Conservation (phyloP, 2,888 invertebrate genomes). For the Amiota communis region DNA sequence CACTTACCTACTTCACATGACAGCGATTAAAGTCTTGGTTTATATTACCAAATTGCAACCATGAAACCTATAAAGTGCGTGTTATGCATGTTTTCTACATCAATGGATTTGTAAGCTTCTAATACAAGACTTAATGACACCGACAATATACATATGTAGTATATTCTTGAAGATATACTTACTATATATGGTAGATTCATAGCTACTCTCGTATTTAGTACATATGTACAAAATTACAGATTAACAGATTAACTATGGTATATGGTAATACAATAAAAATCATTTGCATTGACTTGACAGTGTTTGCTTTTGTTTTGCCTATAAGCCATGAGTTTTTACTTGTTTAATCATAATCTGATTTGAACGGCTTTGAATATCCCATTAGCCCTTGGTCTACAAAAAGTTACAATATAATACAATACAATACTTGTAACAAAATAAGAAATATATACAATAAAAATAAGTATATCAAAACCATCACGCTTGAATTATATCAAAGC, state of each 20-base stretch:
- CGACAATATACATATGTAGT: background rate
- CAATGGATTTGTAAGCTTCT: constrained; percentile 42
- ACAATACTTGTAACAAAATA: background rate
- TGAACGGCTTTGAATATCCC: background rate
- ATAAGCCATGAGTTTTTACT: background rate
- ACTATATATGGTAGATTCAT: too few relatives aligned
- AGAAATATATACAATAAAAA: background rate
- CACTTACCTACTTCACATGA: constrained; percentile 6
- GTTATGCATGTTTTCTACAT: constrained; percentile 49
- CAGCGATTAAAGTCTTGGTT: background rate
- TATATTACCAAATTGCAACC: constrained; percentile 16
- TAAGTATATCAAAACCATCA: background rate
- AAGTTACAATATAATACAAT: too few relatives aligned
- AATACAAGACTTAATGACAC: constrained; percentile 18
- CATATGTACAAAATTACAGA: too few relatives aligned
- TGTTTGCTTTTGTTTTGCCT: too few relatives aligned
- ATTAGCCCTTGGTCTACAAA: constrained; percentile 7
- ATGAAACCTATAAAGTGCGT: constrained; percentile 57
- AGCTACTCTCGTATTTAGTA: too few relatives aligned
- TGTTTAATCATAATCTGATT: background rate
- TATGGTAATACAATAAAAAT: background rate
- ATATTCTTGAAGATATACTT: too few relatives aligned
- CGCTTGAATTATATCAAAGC: background rate
- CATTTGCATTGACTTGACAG: too few relatives aligned
- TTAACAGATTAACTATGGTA: background rate